phyloP scores from a whole-genome alignment of 2,113 vertebrate species.

The Strix uralensis region DNA sequence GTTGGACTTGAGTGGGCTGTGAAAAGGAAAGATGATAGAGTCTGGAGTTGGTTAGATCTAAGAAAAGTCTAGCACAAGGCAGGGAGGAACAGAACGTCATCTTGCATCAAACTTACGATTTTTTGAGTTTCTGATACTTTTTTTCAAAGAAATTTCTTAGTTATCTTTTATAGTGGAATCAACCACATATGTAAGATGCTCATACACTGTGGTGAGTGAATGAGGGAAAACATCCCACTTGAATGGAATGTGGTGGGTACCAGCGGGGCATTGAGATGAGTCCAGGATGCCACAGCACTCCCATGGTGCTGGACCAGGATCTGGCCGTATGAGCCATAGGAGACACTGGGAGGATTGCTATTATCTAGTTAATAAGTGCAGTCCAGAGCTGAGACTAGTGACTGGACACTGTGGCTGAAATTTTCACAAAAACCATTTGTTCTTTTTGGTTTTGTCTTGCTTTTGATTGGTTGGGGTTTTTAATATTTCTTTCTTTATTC shows the following conservation, averaged over 20 bases:
- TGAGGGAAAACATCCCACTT: background rate
- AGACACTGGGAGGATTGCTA: accelerated
- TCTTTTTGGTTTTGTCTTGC: background rate
- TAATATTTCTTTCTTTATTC: background rate
- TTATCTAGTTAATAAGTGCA: background rate
- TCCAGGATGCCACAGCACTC: background rate
- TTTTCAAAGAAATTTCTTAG: background rate
- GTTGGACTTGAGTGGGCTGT: background rate
- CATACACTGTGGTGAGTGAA: background rate
- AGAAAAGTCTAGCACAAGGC: background rate
- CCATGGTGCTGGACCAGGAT: background rate
- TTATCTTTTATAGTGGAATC: background rate
- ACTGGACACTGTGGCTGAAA: background rate
- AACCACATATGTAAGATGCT: background rate
- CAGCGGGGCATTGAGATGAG: accelerated
- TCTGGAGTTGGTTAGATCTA: background rate
- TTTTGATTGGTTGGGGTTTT: background rate
- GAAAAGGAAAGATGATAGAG: background rate
- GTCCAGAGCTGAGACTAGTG: background rate
- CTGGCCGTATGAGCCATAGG: background rate
- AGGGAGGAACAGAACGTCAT: background rate
- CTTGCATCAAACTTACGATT: background rate
- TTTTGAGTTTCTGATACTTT: background rate
- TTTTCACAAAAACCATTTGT: background rate
- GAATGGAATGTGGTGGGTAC: background rate